Percentiles rank a stretch among this genome's conserved stretches.
Conservation (phyloP, 2,113 vertebrate species). For the Trinectes maculatus region DNA sequence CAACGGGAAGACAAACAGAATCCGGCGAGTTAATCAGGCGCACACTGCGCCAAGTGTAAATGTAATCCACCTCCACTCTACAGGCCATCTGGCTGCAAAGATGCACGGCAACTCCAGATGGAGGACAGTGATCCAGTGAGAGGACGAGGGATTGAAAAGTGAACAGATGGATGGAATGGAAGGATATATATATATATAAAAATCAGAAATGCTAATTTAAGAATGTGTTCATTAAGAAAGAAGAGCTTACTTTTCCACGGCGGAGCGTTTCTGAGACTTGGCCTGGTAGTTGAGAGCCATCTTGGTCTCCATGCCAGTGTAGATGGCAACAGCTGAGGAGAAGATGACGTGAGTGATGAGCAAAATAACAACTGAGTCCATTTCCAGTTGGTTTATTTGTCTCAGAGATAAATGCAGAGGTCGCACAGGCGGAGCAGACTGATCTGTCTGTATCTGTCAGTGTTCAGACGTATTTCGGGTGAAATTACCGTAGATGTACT, state of each 20-base stretch:
- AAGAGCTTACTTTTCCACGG: slow-evolving; percentile 94
- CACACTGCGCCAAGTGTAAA: slow-evolving; percentile 30
- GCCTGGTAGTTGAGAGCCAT: slow-evolving; percentile 99
- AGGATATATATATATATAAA: no score
- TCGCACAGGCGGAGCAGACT: no score
- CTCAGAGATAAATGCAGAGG: no score
- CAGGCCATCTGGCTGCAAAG: slow-evolving; percentile 57
- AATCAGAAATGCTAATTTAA: slow-evolving; percentile 14
- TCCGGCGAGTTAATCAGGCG: slow-evolving; percentile 16
- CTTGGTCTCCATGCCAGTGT: slow-evolving; percentile 99
- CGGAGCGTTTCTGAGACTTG: slow-evolving; percentile 98
- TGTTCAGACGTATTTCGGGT: background rate
- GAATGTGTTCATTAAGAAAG: slow-evolving; percentile 7
- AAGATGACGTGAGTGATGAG: background rate
- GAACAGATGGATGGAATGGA: slow-evolving; percentile 22
- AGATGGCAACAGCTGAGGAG: slow-evolving; percentile 91
- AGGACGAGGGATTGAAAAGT: slow-evolving; percentile 22
- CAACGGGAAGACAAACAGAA: slow-evolving; percentile 15
- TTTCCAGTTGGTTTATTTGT: no score
- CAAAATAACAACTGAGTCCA: no score
- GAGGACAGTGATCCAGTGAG: slow-evolving; percentile 37
- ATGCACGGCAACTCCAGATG: slow-evolving; percentile 31
- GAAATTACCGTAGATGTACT: slow-evolving; percentile 90
- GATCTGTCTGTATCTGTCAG: no score
- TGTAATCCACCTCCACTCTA: slow-evolving; percentile 53